Evolutionary conservation across 2,888 invertebrate species (phyloP).

Genomic region (Cephus pulcher): DNA sequence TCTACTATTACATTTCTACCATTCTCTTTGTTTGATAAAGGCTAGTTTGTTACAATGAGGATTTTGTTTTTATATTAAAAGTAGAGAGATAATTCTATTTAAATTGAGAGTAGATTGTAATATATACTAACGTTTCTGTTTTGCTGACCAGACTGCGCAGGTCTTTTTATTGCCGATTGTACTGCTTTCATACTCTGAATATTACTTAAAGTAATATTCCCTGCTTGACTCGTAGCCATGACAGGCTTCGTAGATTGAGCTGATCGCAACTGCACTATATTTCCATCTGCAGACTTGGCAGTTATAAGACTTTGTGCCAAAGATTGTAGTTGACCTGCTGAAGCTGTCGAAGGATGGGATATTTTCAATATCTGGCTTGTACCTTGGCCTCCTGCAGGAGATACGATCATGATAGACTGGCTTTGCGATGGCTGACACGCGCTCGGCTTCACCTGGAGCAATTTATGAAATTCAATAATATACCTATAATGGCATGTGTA

Average conservation of each 20-base stretch:
- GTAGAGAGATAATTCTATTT: not conserved
- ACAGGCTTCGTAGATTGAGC: conserved; percentile 52
- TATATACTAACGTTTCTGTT: conserved; percentile 54
- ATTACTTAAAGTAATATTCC: conserved; percentile 54
- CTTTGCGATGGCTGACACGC: conserved; percentile 54
- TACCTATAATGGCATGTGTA: not conserved
- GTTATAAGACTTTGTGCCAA: conserved; percentile 63
- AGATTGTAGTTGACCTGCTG: conserved; percentile 60
- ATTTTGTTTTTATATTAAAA: not conserved
- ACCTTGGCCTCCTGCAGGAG: conserved; percentile 61
- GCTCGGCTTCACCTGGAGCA: conserved; percentile 51
- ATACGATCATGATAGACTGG: conserved; percentile 64
- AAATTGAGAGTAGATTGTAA: not conserved
- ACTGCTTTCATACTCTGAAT: conserved; percentile 56
- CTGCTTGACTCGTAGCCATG: conserved; percentile 54
- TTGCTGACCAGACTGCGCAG: conserved; percentile 66
- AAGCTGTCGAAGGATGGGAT: conserved; percentile 61
- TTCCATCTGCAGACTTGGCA: conserved; percentile 63
- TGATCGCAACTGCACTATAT: conserved; percentile 61
- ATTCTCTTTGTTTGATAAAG: too few species aligned
- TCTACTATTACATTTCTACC: too few species aligned
- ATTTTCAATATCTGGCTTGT: conserved; percentile 64
- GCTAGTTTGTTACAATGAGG: not conserved
- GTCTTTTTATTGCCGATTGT: conserved; percentile 55
- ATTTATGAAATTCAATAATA: conserved; percentile 5